Evolutionary conservation across 2,888 invertebrate genomes (phyloP).

Genomic region (Meiosimyza platycephala): DNA sequence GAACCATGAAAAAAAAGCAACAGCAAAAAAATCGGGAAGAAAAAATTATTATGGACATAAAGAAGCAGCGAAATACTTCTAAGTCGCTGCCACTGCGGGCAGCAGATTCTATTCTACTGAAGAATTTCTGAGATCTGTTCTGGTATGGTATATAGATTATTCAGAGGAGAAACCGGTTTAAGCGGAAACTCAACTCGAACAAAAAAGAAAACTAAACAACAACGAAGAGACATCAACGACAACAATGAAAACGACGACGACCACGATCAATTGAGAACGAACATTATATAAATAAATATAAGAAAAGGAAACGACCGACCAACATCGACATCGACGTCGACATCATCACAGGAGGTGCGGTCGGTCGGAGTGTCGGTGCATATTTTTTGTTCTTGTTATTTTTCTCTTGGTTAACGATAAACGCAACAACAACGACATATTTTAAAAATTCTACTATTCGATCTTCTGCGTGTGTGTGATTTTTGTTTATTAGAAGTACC

Average conservation of each 20-base stretch:
- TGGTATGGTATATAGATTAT: conserved; percentile 37
- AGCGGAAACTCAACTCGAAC: conserved; percentile 65
- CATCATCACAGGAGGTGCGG: conserved; percentile 31
- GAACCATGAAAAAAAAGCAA: conserved; percentile 42
- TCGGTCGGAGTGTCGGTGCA: neutral
- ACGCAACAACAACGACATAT: conserved; percentile 9
- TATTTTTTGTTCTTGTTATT: neutral
- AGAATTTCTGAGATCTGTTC: conserved; percentile 28
- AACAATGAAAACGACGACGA: conserved; percentile 34
- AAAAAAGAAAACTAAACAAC: conserved; percentile 43
- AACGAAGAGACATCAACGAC: conserved; percentile 16
- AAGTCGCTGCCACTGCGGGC: conserved; percentile 23
- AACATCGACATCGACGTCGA: neutral
- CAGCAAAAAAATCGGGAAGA: conserved; percentile 46
- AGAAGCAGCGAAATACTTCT: conserved; percentile 28
- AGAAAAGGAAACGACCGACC: conserved; percentile 33
- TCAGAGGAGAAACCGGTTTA: conserved; percentile 64
- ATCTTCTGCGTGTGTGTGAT: conserved; percentile 12
- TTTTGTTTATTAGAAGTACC: conserved; percentile 13
- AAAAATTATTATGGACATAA: conserved; percentile 21
- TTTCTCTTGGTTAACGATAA: neutral
- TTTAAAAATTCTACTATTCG: conserved; percentile 12
- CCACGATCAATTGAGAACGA: conserved; percentile 42
- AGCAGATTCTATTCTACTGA: conserved; percentile 23
- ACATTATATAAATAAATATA: conserved; percentile 34